Evolutionary conservation across 2,797 vertebrate species (phyloP), one percentile per base, ranked within the genome.

Genomic region (Cetoscarus ocellatus): DNA sequence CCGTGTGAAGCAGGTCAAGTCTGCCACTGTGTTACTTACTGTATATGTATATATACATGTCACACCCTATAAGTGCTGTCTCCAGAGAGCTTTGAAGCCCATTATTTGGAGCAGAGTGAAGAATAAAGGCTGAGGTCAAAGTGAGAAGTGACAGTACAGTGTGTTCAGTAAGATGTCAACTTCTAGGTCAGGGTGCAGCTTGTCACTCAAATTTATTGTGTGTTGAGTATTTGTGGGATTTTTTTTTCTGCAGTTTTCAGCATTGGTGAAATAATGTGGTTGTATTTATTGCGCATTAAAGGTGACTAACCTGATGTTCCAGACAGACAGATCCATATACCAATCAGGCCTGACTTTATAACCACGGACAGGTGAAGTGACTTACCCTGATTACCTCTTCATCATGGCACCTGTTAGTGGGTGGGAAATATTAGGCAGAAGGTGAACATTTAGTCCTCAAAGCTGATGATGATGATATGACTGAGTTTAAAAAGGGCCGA

Each of bases 1-100:
- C 62, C 9, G 47, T 88, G 78, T 82, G 67, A 87, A 84, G 72
- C 78, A 70, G 86, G 81, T 87, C 78, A 65, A 7, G 60, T 67
- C 34, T 36, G 12, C 17, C 47, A 10, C 38, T 13, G 53, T 74
- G 42, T 77, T 44, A 49, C 18, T 45, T 34, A 60, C 7, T 34
- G 19, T 54, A 54, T 38, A n/a, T 54, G 35, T 53, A 17, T 35
- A 54, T n/a, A 34, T n/a, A 10, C 14, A 54, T 54, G 52, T 54
- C 52, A 54, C 52, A 38, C 45, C 17, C 36, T 36, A 59, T 52
- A 35, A 60, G 62, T 2, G 0, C 7, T 0, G 14, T 73, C 80
- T 55, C 79, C 44, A 17, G 54, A 75, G 68, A 80, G 36, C 38
- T 47, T 36, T 42, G 34, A 39, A 59, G 49, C 12, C 60, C 64